These are phyloP conservation scores for Encarsia formosa DNA, from an alignment of 2,888 invertebrate species.

Conservation along the genomic window DNA sequence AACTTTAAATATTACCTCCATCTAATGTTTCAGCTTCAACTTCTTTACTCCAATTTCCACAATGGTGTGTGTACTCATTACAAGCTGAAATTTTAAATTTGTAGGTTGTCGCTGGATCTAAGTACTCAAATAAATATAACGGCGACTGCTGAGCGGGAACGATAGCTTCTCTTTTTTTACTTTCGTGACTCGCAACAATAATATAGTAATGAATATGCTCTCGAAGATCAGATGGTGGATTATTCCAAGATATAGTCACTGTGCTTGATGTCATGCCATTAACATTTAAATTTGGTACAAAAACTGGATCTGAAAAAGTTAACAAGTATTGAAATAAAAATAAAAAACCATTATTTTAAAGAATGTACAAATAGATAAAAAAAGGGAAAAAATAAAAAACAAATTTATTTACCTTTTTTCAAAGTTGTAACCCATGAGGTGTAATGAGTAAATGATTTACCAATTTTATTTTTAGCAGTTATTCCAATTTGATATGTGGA, in stretches of 20 bases:
- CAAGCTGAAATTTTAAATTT: conserved; percentile 78
- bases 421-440: conserved; percentile 62
- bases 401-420: conserved; percentile 49
- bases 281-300: conserved; percentile 73
- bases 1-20: conserved; percentile 52
- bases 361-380: neutral
- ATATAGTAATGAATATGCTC: conserved; percentile 74
- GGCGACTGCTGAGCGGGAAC: conserved; percentile 65
- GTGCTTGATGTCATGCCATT: conserved; percentile 68
- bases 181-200: conserved; percentile 56
- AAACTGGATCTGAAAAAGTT: conserved; percentile 63
- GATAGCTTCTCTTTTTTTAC: conserved; percentile 57
- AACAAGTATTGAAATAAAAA: no score
- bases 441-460: conserved; percentile 56
- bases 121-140: conserved; percentile 73
- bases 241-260: conserved; percentile 77
- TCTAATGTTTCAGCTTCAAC: conserved; percentile 81
- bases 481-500: conserved; percentile 67
- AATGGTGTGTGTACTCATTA: conserved; percentile 70
- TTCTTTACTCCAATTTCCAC: conserved; percentile 73
- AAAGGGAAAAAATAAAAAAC: neutral
- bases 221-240: conserved; percentile 62
- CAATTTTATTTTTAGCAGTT: conserved; percentile 64
- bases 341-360: neutral
- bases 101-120: conserved; percentile 77